A percentile compares a stretch with the other conserved stretches of the same genome.
These are phyloP conservation scores for Liolophura sinensis DNA, from an alignment of 1,140 invertebrate genomes.

Conservation along the genomic window DNA sequence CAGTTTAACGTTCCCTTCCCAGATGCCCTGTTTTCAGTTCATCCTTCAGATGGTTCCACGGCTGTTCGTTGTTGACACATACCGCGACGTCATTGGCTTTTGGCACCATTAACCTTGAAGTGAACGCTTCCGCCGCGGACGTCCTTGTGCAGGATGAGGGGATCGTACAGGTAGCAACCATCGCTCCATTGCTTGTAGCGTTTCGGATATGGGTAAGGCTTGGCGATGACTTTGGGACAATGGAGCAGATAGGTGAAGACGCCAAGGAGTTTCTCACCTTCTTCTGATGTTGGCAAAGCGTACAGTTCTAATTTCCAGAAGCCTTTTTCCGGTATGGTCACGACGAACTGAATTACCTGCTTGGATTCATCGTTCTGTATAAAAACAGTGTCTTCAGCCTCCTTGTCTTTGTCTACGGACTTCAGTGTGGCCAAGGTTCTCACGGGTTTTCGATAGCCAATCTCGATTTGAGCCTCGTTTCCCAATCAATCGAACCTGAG, in stretches of 20 bases:
- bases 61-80: too few species aligned
- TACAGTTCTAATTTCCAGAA: conserved; percentile 54
- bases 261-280: conserved; percentile 47
- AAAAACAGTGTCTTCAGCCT: too few species aligned
- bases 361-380: too few species aligned
- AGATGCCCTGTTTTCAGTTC: conserved; percentile 17
- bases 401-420: too few species aligned
- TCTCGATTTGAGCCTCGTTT: too few species aligned
- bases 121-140: conserved; percentile 29
- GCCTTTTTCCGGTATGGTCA: conserved; percentile 41
- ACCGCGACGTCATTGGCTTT: not conserved
- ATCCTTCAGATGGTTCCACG: too few species aligned
- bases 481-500: too few species aligned
- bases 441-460: too few species aligned
- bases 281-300: conserved; percentile 37
- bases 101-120: conserved; percentile 26
- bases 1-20: conserved; percentile 37
- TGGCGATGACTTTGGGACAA: not conserved
- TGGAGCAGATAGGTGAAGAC: conserved; percentile 55
- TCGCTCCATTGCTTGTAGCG: conserved; percentile 58
- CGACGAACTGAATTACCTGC: conserved; percentile 16
- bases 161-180: conserved; percentile 49
- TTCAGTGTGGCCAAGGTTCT: too few species aligned
- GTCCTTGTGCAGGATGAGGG: conserved; percentile 35
- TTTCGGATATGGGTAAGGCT: conserved; percentile 40